A percentile compares a stretch with the other conserved stretches of the same genome.
phyloP scores from a whole-genome alignment of 1,140 invertebrate genomes.

The Drosophila virilis region DNA sequence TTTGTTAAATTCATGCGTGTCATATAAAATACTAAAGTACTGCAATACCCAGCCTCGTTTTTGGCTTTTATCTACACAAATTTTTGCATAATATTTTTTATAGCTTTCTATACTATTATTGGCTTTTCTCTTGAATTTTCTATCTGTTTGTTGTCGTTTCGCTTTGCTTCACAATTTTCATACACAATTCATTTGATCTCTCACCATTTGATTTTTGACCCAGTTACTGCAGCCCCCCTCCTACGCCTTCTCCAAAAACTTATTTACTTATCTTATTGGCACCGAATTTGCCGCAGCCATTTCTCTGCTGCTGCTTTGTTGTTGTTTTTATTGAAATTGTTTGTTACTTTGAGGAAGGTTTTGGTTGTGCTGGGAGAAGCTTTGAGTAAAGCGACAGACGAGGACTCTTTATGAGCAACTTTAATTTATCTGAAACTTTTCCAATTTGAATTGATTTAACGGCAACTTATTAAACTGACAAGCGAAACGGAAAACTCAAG shows the following conservation, averaged over 20 bases:
- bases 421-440: conserved; percentile 59
- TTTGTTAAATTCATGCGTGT: background rate
- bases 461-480: conserved; percentile 32
- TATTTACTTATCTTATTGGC: conserved; percentile 56
- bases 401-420: conserved; percentile 33
- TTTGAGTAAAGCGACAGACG: conserved; percentile 1
- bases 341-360: conserved; percentile 10
- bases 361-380: background rate
- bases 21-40: too few species aligned
- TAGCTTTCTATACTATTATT: conserved; percentile 21
- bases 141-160: conserved; percentile 33
- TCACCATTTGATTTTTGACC: conserved; percentile 52
- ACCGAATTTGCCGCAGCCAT: conserved; percentile 40
- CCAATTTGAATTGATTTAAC: conserved; percentile 54
- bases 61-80: background rate
- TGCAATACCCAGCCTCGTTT: background rate
- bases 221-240: conserved; percentile 39
- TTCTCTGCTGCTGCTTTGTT: conserved; percentile 6
- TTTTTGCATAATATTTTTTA: conserved; percentile 21
- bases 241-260: conserved; percentile 18
- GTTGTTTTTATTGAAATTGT: conserved; percentile 19
- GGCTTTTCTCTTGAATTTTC: conserved; percentile 37
- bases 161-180: conserved; percentile 22
- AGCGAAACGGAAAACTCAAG: conserved; percentile 13
- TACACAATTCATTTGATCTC: conserved; percentile 59